phyloP scores from a whole-genome alignment of 2,888 invertebrate species.

The Thereva nobilitata region DNA sequence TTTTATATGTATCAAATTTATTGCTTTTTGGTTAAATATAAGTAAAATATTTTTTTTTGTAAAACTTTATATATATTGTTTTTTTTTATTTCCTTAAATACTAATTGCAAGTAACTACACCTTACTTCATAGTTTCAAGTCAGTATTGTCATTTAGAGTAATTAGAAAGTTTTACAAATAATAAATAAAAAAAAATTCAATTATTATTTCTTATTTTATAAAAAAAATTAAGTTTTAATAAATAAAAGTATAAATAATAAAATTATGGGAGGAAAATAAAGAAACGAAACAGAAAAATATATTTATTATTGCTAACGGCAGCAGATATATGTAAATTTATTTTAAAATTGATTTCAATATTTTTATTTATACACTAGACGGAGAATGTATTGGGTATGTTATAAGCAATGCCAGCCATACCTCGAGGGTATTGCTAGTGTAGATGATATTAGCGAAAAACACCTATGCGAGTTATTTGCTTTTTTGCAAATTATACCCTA shows the following conservation, averaged over 20 bases:
- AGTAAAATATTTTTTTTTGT: slow-evolving; percentile 24
- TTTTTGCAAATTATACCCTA: too few species aligned
- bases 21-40: slow-evolving; percentile 26
- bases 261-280: slow-evolving; percentile 1
- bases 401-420: too few species aligned
- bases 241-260: slow-evolving; percentile 3
- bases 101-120: slow-evolving; percentile 12
- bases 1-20: slow-evolving; percentile 34
- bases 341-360: too few species aligned
- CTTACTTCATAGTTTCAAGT: slow-evolving; percentile 33
- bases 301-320: not conserved
- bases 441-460: too few species aligned
- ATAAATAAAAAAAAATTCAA: not conserved
- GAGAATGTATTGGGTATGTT: too few species aligned
- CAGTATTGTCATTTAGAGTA: slow-evolving; percentile 35
- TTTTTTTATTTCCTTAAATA: slow-evolving; percentile 26
- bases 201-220: slow-evolving; percentile 4
- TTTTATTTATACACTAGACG: too few species aligned
- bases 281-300: slow-evolving; percentile 29
- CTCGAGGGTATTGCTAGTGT: too few species aligned
- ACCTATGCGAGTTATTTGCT: too few species aligned
- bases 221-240: slow-evolving; percentile 8
- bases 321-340: too few species aligned
- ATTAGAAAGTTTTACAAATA: slow-evolving; percentile 23
- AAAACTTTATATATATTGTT: slow-evolving; percentile 21